These are phyloP conservation scores for Apamea epomidion DNA, from an alignment of 2,888 invertebrate species.

Conservation along the genomic window DNA sequence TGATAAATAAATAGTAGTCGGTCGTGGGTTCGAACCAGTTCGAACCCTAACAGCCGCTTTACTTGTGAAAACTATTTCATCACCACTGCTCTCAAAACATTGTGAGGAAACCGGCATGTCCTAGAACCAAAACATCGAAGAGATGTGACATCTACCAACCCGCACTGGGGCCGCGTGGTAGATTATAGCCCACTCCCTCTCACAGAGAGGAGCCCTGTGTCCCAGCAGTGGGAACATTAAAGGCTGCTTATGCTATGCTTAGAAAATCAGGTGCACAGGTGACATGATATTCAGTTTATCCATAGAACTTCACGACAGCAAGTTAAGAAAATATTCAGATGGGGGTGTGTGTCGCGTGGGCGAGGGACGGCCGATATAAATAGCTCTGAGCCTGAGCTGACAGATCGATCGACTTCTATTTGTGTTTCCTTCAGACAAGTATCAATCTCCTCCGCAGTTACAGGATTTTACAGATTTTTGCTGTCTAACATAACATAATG, in stretches of 20 bases:
- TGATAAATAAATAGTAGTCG: too few relatives aligned
- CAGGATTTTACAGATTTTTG: not conserved
- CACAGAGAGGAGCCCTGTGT: not conserved
- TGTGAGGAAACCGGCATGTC: too few relatives aligned
- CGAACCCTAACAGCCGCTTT: too few relatives aligned
- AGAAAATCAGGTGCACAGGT: not conserved
- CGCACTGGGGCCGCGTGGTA: not conserved
- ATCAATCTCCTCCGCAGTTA: slow-evolving; percentile 3
- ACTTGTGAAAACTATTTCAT: too few relatives aligned
- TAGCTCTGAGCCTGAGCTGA: slow-evolving; percentile 10
- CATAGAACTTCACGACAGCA: not conserved
- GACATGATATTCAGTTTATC: not conserved
- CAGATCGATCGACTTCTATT: slow-evolving; percentile 34
- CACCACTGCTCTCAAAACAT: too few relatives aligned
- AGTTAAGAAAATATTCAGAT: not conserved
- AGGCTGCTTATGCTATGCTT: not conserved
- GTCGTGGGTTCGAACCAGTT: too few relatives aligned
- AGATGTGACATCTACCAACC: not conserved
- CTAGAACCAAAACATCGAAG: too few relatives aligned
- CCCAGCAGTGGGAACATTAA: not conserved
- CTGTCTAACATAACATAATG: not conserved
- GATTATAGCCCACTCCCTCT: not conserved
- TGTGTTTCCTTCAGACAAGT: not conserved
- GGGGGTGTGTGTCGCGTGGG: slow-evolving; percentile 4
- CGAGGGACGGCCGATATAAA: slow-evolving; percentile 29